Conservation (phyloP, 1,140 invertebrate genomes). For the Littorina saxatilis region DNA sequence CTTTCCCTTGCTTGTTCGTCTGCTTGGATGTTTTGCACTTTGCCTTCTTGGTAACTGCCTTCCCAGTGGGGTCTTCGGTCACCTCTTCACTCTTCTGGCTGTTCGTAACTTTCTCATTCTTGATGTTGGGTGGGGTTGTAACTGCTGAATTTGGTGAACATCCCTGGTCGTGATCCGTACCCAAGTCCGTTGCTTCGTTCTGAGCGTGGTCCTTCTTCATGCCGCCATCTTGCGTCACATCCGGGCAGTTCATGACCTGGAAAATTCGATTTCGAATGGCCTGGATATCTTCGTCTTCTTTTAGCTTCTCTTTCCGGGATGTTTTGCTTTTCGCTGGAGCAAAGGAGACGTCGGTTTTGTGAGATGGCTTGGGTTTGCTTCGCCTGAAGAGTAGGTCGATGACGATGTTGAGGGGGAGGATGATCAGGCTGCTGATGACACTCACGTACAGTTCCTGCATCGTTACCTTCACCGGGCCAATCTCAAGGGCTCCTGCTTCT, state of each 20-base stretch:
- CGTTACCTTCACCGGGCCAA: conserved; percentile 64
- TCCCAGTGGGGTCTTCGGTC: no score
- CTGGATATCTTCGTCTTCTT: background rate
- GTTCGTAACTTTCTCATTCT: background rate
- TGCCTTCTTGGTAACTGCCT: background rate
- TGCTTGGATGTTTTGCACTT: conserved; percentile 29
- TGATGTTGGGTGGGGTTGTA: background rate
- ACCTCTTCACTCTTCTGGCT: background rate
- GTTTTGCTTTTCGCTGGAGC: background rate
- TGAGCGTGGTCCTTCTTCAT: background rate
- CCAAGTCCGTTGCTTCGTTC: background rate
- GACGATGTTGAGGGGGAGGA: conserved; percentile 67
- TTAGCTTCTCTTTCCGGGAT: background rate
- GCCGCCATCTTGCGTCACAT: background rate
- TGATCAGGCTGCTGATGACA: conserved; percentile 65
- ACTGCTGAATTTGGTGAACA: no score
- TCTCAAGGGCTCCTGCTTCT: conserved; percentile 3
- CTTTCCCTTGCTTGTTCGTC: conserved; percentile 12
- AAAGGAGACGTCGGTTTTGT: conserved; percentile 28
- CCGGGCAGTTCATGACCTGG: background rate
- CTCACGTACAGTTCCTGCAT: conserved; percentile 65
- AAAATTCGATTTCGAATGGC: background rate
- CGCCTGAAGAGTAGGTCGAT: conserved; percentile 69
- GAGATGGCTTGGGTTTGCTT: conserved; percentile 52
- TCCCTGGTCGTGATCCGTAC: no score